Conservation (phyloP, 2,113 vertebrate species). For the Nematolebias whitei region DNA sequence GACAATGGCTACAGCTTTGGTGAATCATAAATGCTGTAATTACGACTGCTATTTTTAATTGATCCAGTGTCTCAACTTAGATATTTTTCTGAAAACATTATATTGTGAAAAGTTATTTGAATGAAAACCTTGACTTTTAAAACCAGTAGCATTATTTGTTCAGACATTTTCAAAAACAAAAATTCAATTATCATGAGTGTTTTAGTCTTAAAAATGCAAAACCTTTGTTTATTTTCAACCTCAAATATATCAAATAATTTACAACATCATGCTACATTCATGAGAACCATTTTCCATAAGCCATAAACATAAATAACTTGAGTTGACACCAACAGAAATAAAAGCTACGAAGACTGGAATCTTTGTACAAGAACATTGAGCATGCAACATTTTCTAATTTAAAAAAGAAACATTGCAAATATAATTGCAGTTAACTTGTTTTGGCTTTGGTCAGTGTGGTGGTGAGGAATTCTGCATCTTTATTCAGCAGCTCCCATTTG, state of each 20-base stretch:
- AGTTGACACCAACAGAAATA: slow-evolving; percentile 9
- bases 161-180: too few relatives aligned
- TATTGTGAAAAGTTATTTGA: too few relatives aligned
- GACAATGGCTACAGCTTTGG: neutral
- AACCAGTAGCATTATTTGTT: too few relatives aligned
- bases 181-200: neutral
- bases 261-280: slow-evolving; percentile 10
- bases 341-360: slow-evolving; percentile 31
- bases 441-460: slow-evolving; percentile 31
- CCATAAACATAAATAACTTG: slow-evolving; percentile 23
- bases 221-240: neutral
- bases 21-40: too few relatives aligned
- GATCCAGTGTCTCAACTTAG: neutral
- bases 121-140: too few relatives aligned
- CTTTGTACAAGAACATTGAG: slow-evolving; percentile 38
- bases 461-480: neutral
- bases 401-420: slow-evolving; percentile 36
- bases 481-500: slow-evolving; percentile 10
- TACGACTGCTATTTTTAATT: neutral
- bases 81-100: neutral
- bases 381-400: slow-evolving; percentile 18
- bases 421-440: slow-evolving; percentile 23
- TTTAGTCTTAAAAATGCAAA: neutral
- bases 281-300: neutral
- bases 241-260: neutral